Evolutionary conservation across 2,113 vertebrate species (phyloP).

Genomic region (Eubucco bourcierii): DNA sequence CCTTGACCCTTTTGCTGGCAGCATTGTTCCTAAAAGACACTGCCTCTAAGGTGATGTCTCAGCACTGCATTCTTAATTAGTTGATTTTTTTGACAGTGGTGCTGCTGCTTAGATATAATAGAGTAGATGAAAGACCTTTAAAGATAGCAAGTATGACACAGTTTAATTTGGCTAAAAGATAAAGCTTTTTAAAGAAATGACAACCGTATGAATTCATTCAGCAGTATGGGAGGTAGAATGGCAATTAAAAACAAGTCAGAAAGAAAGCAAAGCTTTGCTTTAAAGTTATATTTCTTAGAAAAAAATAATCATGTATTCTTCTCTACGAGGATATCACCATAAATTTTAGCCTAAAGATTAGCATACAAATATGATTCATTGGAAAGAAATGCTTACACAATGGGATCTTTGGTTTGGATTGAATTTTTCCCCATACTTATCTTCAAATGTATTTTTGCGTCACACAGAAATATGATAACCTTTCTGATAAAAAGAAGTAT

Average conservation of each 20-base stretch:
- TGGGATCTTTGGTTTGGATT: background rate
- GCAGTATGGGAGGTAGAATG: background rate
- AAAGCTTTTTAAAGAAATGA: background rate
- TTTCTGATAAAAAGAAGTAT: background rate
- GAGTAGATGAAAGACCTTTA: constrained; percentile 56
- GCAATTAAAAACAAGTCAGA: constrained; percentile 31
- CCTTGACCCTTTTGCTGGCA: constrained; percentile 48
- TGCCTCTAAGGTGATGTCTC: constrained; percentile 60
- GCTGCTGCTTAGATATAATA: constrained; percentile 7
- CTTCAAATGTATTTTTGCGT: constrained; percentile 1
- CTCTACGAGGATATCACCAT: background rate
- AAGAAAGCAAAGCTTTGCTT: constrained; percentile 7
- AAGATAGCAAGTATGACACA: background rate
- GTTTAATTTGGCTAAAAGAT: constrained; percentile 56
- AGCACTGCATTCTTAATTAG: constrained; percentile 56
- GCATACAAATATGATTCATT: background rate
- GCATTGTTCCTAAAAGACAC: constrained; percentile 37
- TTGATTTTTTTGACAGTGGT: constrained; percentile 56
- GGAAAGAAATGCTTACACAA: background rate
- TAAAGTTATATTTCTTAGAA: constrained; percentile 2
- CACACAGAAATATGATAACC: constrained; percentile 18
- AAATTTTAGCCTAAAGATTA: constrained; percentile 16
- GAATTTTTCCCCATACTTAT: background rate
- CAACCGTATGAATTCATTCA: background rate
- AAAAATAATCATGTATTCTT: background rate